Conservation (phyloP, 1,140 invertebrate genomes). For the Choristoneura fumiferana region DNA sequence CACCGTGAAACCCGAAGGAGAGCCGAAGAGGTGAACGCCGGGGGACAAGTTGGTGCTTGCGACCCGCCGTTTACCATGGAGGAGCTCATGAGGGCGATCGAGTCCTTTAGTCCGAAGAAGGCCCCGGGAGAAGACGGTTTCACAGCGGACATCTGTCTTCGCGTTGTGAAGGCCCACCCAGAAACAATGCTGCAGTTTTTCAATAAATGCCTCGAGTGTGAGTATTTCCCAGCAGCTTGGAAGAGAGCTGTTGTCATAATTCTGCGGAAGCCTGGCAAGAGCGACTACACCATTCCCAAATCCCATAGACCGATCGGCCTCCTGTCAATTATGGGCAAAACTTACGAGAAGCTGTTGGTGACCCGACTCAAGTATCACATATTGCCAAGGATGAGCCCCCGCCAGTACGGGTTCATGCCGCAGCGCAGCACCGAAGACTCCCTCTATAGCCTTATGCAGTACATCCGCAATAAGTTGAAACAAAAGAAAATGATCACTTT, state of each 20-base stretch:
- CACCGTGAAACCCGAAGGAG: not conserved
- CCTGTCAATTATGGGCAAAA: slow-evolving; percentile 3
- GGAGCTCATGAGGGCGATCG: not conserved
- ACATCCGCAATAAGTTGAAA: not conserved
- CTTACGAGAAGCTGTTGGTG: slow-evolving; percentile 10
- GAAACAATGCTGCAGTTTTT: not conserved
- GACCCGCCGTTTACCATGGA: slow-evolving; percentile 1
- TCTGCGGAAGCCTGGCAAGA: not conserved
- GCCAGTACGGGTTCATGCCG: slow-evolving; percentile 13
- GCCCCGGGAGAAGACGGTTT: slow-evolving; percentile 13
- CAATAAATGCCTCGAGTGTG: not conserved
- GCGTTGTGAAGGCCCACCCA: not conserved
- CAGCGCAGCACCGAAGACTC: slow-evolving; percentile 5
- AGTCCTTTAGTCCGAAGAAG: slow-evolving; percentile 15
- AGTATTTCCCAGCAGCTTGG: not conserved
- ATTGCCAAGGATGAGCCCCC: not conserved
- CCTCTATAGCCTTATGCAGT: not conserved
- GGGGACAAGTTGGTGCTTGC: not conserved
- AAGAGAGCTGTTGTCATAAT: not conserved
- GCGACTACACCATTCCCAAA: too few species aligned
- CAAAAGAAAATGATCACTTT: not conserved
- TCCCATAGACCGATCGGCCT: too few species aligned
- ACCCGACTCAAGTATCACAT: not conserved
- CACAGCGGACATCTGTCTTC: slow-evolving; percentile 2
- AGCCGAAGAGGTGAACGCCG: not conserved